Percentiles rank a stretch among this genome's conserved stretches.
phyloP scores from a whole-genome alignment of 2,888 invertebrate genomes.

The Brachyptera risi region DNA sequence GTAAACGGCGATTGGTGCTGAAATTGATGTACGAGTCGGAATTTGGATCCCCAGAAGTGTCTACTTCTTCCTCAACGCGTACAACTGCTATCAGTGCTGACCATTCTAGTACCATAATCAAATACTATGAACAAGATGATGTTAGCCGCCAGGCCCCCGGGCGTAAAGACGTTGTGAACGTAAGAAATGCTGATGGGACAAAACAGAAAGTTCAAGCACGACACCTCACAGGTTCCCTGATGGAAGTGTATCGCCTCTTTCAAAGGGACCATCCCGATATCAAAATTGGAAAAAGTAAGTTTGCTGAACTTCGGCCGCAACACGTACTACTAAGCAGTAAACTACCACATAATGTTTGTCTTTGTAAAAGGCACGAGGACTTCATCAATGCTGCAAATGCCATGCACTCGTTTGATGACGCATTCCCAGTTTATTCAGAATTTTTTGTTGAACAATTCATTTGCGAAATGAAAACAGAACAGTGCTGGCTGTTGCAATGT shows the following conservation, averaged over 20 bases:
- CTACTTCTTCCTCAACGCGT: neutral
- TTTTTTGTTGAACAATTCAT: neutral
- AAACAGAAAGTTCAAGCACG: constrained; percentile 19
- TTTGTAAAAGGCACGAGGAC: constrained; percentile 26
- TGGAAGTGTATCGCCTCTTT: neutral
- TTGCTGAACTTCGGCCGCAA: constrained; percentile 19
- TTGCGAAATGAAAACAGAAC: neutral
- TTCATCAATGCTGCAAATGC: constrained; percentile 14
- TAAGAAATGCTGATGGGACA: constrained; percentile 7
- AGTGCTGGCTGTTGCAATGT: constrained; percentile 3
- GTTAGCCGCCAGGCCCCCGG: constrained; percentile 24
- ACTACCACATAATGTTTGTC: constrained; percentile 26
- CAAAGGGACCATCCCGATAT: neutral
- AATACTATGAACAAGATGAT: constrained; percentile 9
- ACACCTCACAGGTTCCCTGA: constrained; percentile 5
- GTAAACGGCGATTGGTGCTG: neutral
- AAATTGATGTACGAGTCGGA: neutral
- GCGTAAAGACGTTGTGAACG: constrained; percentile 17
- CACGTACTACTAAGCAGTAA: constrained; percentile 10
- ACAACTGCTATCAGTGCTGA: neutral
- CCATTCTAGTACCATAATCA: neutral
- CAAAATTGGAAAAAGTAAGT: constrained; percentile 22
- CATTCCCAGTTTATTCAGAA: constrained; percentile 9
- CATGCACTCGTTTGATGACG: neutral
- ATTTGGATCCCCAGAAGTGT: neutral